Evolutionary conservation across 2,797 vertebrate species (phyloP).

Genomic region (Pseudochirops corinnae): DNA sequence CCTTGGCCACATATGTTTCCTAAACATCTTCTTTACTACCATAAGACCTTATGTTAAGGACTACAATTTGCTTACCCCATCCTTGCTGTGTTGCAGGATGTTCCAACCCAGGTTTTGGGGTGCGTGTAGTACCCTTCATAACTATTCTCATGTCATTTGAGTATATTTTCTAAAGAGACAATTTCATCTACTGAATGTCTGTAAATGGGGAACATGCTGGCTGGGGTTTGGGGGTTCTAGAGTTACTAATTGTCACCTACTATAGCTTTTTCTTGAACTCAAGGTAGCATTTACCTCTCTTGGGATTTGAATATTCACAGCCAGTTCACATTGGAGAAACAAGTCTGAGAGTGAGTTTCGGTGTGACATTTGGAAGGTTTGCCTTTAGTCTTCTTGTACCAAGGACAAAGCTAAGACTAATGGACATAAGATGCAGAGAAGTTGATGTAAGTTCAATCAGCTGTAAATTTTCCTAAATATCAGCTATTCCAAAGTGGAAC

Average conservation of each 20-base stretch:
- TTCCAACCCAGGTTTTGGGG: background rate
- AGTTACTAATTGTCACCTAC: background rate
- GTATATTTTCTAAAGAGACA: background rate
- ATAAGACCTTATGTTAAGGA: background rate
- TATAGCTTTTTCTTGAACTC: background rate
- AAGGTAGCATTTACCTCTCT: background rate
- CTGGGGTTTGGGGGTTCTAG: too few species aligned
- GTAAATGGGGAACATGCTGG: background rate
- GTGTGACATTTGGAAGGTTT: background rate
- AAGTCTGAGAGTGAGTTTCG: background rate
- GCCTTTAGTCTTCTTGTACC: background rate
- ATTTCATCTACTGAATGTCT: background rate
- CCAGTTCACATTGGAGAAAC: background rate
- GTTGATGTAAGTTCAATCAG: too few species aligned
- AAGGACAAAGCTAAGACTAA: background rate
- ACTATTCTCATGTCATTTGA: background rate
- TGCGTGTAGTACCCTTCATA: background rate
- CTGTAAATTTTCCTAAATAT: too few species aligned
- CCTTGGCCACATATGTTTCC: background rate
- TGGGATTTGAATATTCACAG: background rate
- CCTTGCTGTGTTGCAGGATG: background rate
- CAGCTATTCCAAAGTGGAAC: too few species aligned
- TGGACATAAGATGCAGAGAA: too few species aligned
- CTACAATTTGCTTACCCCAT: background rate
- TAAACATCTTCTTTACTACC: background rate